Evolutionary conservation across 2,888 invertebrate genomes (phyloP), one percentile per base, ranked within the genome.

Genomic region (Stenolophus ochropezus): DNA sequence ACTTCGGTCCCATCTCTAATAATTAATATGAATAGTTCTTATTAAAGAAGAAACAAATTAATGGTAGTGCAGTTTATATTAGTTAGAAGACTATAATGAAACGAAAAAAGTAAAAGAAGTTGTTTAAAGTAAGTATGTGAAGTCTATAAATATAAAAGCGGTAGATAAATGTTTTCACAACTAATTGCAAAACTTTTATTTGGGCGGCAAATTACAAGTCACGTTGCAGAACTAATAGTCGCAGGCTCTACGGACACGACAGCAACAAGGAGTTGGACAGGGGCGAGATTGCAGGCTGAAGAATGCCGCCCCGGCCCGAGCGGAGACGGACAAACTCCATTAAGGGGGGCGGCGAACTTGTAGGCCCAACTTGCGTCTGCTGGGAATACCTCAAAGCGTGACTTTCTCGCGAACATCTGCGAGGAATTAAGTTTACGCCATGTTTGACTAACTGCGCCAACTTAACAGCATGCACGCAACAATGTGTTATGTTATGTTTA

Each of bases 321-420:
- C 85, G 85, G 85, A 85, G 83, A 77, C 84, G 84, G 85, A 86
- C 85, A 86, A 87, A 86, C 87, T 86, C 86, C 86, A 86, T 87
- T 87, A 87, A 86, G 85, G 84, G 85, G 85, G 83, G 81, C 84
- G 85, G 84, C 84, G 86, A 69, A 69, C 20, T 69, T 69, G 65
- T 42, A 69, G 65, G 65, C 65, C 16, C 85, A 86, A 85, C 85
- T 85, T 85, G 85, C 84, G 83, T 25, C 61, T 21, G 23, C 14
- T 14, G 61, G 61, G 61, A 61, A 61, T 61, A 20, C 23, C 56
- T 56, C 56, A 56, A 56, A 56, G 56, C 25, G 61, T 61, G 23
- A 61, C 61, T 61, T 23, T 61, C 25, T n/a, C 14, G 61, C 61
- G n/a, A 25, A 25, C 14, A 5, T 56, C 8, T 20, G 61, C 25